phyloP scores from a whole-genome alignment of 2,797 vertebrate genomes.

The Neostethus bicornis region DNA sequence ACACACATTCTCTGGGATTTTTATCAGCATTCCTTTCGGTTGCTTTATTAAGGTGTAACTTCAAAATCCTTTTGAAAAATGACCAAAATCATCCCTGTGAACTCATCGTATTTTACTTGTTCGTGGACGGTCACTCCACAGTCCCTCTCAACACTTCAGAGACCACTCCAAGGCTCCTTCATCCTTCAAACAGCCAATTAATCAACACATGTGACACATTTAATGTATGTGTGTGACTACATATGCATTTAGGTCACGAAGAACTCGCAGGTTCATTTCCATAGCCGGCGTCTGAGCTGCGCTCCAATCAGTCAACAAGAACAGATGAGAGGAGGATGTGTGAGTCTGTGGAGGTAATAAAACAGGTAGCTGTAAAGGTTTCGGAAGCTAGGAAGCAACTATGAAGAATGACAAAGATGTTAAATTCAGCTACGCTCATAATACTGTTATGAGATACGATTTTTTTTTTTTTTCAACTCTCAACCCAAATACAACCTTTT shows the following conservation, averaged over 20 bases:
- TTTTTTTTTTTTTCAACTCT: no score
- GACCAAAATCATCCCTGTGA: no score
- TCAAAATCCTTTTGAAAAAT: no score
- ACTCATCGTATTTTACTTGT: no score
- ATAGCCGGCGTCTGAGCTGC: conserved; percentile 45
- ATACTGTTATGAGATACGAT: not conserved
- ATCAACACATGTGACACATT: conserved; percentile 52
- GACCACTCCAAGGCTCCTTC: not conserved
- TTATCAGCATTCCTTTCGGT: no score
- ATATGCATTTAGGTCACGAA: conserved; percentile 62
- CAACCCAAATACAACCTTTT: no score
- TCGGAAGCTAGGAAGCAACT: conserved; percentile 16
- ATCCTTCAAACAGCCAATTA: conserved; percentile 48
- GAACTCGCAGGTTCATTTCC: conserved; percentile 60
- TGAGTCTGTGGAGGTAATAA: not conserved
- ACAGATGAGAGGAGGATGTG: conserved; percentile 1
- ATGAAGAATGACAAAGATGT: conserved; percentile 12
- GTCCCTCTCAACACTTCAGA: not conserved
- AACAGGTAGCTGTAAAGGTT: not conserved
- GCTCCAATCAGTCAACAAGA: conserved; percentile 57
- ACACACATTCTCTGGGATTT: no score
- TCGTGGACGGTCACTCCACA: not conserved
- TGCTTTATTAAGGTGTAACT: no score
- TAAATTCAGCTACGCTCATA: conserved; percentile 10
- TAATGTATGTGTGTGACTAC: conserved; percentile 11